phyloP scores from a whole-genome alignment of 2,888 invertebrate species.

The Bibio marci region DNA sequence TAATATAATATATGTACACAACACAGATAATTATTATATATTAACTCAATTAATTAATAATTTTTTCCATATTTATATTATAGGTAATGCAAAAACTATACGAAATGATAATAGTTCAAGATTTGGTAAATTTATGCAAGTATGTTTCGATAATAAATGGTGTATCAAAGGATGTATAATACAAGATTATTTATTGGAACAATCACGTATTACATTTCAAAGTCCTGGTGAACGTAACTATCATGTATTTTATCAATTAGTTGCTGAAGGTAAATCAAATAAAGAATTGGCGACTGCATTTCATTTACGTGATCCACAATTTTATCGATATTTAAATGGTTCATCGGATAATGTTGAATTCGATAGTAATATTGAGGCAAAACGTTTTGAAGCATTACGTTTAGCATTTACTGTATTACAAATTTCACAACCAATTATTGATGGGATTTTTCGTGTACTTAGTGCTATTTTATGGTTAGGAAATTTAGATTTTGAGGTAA shows the following conservation, averaged over 20 bases:
- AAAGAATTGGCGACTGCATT: conserved; percentile 56
- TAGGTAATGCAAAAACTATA: conserved; percentile 85
- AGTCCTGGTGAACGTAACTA: conserved; percentile 77
- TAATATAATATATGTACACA: too few species aligned
- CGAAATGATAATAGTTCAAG: conserved; percentile 85
- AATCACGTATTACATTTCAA: conserved; percentile 80
- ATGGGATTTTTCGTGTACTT: conserved; percentile 74
- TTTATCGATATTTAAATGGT: conserved; percentile 70
- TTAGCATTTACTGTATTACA: conserved; percentile 79
- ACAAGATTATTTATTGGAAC: conserved; percentile 77
- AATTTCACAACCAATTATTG: conserved; percentile 70
- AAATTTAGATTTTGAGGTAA: conserved; percentile 61
- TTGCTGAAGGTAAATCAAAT: conserved; percentile 69
- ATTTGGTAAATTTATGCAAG: conserved; percentile 92
- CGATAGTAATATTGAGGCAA: conserved; percentile 46
- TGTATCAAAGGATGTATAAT: conserved; percentile 84
- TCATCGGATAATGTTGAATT: conserved; percentile 56
- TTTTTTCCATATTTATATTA: too few species aligned
- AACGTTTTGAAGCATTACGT: conserved; percentile 65
- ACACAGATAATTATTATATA: too few species aligned
- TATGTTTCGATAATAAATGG: conserved; percentile 74
- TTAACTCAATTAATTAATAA: too few species aligned
- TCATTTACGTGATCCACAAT: conserved; percentile 53
- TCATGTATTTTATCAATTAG: conserved; percentile 82
- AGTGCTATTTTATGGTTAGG: conserved; percentile 85